Conservation (phyloP, 2,888 invertebrate genomes). For the Cheilosia variabilis region DNA sequence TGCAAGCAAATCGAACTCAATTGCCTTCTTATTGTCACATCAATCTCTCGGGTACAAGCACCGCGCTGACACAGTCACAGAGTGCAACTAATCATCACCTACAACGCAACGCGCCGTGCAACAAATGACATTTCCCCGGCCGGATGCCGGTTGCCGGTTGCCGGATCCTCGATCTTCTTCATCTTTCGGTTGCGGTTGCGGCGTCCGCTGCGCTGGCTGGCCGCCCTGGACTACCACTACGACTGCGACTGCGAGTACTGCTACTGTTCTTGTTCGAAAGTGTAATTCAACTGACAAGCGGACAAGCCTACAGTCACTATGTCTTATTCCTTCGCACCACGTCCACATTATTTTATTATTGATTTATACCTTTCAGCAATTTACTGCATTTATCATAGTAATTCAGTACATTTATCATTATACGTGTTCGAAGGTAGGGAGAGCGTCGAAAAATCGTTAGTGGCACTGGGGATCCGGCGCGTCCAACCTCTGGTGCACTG, state of each 20-base stretch:
- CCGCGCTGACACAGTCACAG: conserved; percentile 52
- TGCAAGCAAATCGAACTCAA: conserved; percentile 72
- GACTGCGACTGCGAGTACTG: conserved; percentile 33
- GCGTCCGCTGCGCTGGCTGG: conserved; percentile 46
- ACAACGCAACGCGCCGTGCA: conserved; percentile 49
- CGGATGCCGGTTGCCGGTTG: too few species aligned
- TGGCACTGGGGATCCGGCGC: conserved; percentile 1
- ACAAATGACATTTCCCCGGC: conserved; percentile 67
- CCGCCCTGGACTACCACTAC: conserved; percentile 17
- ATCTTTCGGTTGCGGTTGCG: conserved; percentile 32
- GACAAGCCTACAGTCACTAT: conserved; percentile 73
- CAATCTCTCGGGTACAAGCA: conserved; percentile 55
- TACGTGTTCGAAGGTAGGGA: conserved; percentile 63
- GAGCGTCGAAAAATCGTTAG: conserved; percentile 51
- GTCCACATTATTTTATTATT: conserved; percentile 80
- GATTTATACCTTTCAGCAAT: conserved; percentile 84
- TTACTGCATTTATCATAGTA: conserved; percentile 84
- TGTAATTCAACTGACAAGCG: conserved; percentile 74
- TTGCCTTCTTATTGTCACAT: conserved; percentile 72
- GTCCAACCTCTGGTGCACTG: conserved; percentile 45
- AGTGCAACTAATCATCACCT: conserved; percentile 73
- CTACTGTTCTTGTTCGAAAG: conserved; percentile 75
- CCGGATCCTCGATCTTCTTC: conserved; percentile 67
- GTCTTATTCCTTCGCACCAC: conserved; percentile 70
- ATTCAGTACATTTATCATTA: conserved; percentile 84